Evolutionary conservation across 2,797 vertebrate species (phyloP).

Genomic region (Eulemur mongoz): DNA sequence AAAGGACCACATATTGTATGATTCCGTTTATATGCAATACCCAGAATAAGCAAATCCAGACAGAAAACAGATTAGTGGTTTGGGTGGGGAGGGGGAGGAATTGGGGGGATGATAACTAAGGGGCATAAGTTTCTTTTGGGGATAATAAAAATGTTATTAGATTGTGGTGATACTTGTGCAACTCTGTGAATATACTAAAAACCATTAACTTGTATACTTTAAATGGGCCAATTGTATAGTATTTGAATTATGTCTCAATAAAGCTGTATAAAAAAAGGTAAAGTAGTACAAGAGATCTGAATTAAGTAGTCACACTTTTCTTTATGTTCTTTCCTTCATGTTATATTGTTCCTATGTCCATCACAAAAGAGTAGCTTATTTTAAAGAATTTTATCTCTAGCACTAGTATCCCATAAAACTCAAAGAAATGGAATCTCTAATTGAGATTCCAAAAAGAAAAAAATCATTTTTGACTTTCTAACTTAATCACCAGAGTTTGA

Average conservation of each 20-base stretch:
- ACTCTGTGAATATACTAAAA: too few species aligned
- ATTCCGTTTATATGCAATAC: too few species aligned
- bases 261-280: not conserved
- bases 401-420: not conserved
- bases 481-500: too few species aligned
- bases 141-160: not conserved
- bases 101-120: not conserved
- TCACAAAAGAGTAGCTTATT: not conserved
- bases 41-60: too few species aligned
- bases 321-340: not conserved
- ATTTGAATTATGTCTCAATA: too few species aligned
- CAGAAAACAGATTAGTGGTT: too few species aligned
- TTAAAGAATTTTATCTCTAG: not conserved
- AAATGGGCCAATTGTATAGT: too few species aligned
- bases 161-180: too few species aligned
- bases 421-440: not conserved
- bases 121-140: not conserved
- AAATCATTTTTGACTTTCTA: too few species aligned
- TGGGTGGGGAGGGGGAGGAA: too few species aligned
- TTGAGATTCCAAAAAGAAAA: not conserved
- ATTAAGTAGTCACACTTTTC: not conserved
- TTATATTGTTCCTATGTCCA: not conserved
- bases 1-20: not conserved
- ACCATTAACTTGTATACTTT: too few species aligned
- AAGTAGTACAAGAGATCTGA: not conserved